Evolutionary conservation across 1,140 invertebrate genomes (phyloP).

Genomic region (Dendrolimus kikuchii): DNA sequence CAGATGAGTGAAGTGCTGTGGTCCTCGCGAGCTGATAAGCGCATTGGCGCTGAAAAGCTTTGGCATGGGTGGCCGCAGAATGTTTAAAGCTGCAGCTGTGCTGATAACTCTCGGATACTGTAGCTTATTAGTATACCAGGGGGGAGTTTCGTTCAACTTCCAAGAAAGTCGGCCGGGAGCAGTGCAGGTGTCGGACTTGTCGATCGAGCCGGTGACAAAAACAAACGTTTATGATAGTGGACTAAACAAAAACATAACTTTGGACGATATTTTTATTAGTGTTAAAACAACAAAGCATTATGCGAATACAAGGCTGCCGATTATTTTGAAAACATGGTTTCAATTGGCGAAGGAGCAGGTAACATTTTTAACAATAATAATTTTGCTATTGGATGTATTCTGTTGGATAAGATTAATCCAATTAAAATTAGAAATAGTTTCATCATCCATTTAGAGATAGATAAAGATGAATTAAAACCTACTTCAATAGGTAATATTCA

Average conservation of each 20-base stretch:
- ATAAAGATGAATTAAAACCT: too few species aligned
- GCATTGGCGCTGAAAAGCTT: slow-evolving; percentile 72
- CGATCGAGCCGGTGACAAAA: slow-evolving; percentile 54
- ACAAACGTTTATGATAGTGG: slow-evolving; percentile 69
- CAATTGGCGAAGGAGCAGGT: slow-evolving; percentile 92
- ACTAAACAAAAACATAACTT: slow-evolving; percentile 77
- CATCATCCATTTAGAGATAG: too few species aligned
- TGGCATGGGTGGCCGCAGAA: slow-evolving; percentile 58
- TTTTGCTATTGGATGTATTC: background rate
- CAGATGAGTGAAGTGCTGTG: slow-evolving; percentile 61
- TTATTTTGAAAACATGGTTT: slow-evolving; percentile 95
- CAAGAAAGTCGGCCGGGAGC: slow-evolving; percentile 65
- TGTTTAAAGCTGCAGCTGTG: slow-evolving; percentile 54
- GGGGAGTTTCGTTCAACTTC: slow-evolving; percentile 67
- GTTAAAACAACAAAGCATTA: slow-evolving; percentile 95
- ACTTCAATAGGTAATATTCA: too few species aligned
- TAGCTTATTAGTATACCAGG: slow-evolving; percentile 77
- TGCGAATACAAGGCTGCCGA: slow-evolving; percentile 86
- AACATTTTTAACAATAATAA: slow-evolving; percentile 32
- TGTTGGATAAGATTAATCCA: too few species aligned
- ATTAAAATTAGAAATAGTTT: too few species aligned
- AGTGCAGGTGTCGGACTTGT: slow-evolving; percentile 52
- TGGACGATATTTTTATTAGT: slow-evolving; percentile 93
- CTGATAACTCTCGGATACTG: slow-evolving; percentile 73
- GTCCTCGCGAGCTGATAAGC: slow-evolving; percentile 42